These are phyloP conservation scores for Triops cancriformis DNA, from an alignment of 1,140 invertebrate genomes.

Conservation along the genomic window DNA sequence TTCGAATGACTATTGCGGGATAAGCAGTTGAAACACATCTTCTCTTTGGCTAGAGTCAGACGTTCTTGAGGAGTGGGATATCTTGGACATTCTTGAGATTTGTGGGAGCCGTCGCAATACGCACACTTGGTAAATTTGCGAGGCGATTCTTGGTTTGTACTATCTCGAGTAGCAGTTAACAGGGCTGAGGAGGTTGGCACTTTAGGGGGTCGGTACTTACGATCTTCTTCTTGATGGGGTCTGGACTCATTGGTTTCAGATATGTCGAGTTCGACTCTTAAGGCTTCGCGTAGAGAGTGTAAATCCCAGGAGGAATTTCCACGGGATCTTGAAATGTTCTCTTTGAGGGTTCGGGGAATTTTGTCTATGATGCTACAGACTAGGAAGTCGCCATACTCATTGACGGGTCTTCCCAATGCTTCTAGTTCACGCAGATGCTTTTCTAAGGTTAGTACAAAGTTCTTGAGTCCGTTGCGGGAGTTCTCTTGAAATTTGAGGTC, in stretches of 20 bases:
- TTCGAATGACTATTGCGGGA: background rate
- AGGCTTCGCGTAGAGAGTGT: background rate
- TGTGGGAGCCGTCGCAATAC: conserved; percentile 3
- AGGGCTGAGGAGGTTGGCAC: background rate
- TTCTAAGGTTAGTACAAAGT: background rate
- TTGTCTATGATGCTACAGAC: conserved; percentile 17
- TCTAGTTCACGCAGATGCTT: background rate
- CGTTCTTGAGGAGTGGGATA: background rate
- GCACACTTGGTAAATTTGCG: background rate
- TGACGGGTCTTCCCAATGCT: background rate
- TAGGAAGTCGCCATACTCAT: conserved; percentile 18
- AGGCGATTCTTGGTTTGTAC: background rate
- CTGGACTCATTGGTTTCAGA: background rate
- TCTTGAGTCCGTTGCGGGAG: background rate
- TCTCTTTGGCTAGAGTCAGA: background rate
- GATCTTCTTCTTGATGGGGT: background rate
- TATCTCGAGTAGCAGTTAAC: background rate
- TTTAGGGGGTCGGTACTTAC: background rate
- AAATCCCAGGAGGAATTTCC: background rate
- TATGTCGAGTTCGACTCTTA: background rate
- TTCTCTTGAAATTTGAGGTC: too few species aligned
- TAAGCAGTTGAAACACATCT: conserved; percentile 18
- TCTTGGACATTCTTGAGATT: background rate
- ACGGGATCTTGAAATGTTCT: background rate
- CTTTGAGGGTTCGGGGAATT: background rate